Evolutionary conservation across 2,113 vertebrate genomes (phyloP), one percentile per base, ranked within the genome.

Genomic region (Carassius carassius): DNA sequence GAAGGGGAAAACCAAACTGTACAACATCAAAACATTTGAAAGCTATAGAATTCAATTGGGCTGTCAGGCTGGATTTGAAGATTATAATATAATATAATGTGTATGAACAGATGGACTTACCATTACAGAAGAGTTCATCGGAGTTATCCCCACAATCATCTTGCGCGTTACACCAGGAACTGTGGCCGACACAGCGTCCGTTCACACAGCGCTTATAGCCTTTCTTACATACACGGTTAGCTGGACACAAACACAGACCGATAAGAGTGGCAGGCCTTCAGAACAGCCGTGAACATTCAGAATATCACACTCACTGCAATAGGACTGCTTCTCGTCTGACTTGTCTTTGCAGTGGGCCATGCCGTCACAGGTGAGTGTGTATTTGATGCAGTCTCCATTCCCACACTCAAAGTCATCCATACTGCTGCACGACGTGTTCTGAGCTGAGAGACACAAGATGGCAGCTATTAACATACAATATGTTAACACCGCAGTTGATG

Each of bases 291-390:
- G 19, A 58, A 89, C 13, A 81, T 62, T 75, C 85, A 84, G n/a
- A 62, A 62, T 13, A 56, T 60, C 49, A 49, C 37, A 89, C 96
- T 95, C 92, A 99, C 98, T 96, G 90, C 98, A 99, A 94, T 98
- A 99, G 84, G 96, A 97, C 5, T 96, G 97, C 86, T 99, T 99
- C 94, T 99, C 98, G 0, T 99, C 98, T 0, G 98, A 99, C 92
- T 98, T 99, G 95, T 99, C 97, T 91, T 99, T 99, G 94, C 98
- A 99, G 93, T 99, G 95, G 17, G 96, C 94, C 77, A 94, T 95
- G 0, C 97, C 96, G 0, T 99, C 98, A 0, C 98, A 99, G 0
- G 98, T 99, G 89, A 96, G 93, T 75, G 95, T 96, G 94, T 98
- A 99, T 92, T 96, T 96, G 11, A 99, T 94, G 83, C 98, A 99